These are phyloP conservation scores for Gallinago jamesoni DNA, from an alignment of 2,113 vertebrate genomes.

Conservation along the genomic window DNA sequence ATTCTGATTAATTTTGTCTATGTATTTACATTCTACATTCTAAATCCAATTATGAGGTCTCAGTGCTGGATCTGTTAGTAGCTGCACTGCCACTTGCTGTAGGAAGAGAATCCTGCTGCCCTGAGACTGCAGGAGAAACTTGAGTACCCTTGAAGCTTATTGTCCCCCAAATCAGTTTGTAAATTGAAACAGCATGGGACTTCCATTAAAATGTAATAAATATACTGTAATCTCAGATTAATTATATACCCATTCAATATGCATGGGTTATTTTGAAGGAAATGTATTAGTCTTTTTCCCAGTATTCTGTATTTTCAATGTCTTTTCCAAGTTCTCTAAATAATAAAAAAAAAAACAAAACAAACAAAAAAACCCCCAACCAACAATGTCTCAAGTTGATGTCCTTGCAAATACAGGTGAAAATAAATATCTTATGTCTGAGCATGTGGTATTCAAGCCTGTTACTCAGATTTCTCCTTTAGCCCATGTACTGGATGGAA, in stretches of 20 bases:
- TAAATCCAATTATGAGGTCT: background rate
- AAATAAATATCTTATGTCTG: background rate
- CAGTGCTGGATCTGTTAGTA: background rate
- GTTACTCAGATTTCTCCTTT: background rate
- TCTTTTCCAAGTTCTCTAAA: background rate
- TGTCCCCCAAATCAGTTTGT: background rate
- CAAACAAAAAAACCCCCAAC: too few species aligned
- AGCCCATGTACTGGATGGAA: background rate
- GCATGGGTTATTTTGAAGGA: background rate
- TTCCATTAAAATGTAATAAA: background rate
- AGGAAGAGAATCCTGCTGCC: background rate
- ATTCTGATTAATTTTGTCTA: background rate
- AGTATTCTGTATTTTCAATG: background rate
- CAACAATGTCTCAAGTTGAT: background rate
- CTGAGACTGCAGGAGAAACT: background rate
- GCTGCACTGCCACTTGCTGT: fast-evolving
- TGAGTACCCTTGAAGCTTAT: background rate
- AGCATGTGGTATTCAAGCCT: background rate
- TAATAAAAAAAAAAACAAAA: background rate
- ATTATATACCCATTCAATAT: background rate
- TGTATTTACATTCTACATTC: background rate
- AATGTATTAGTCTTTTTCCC: background rate
- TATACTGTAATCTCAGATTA: background rate
- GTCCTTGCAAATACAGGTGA: background rate
- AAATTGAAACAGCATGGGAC: background rate